Percentiles rank a stretch among this genome's conserved stretches.
These are phyloP conservation scores for Nycteola revayana DNA, from an alignment of 2,888 invertebrate species.

Conservation along the genomic window DNA sequence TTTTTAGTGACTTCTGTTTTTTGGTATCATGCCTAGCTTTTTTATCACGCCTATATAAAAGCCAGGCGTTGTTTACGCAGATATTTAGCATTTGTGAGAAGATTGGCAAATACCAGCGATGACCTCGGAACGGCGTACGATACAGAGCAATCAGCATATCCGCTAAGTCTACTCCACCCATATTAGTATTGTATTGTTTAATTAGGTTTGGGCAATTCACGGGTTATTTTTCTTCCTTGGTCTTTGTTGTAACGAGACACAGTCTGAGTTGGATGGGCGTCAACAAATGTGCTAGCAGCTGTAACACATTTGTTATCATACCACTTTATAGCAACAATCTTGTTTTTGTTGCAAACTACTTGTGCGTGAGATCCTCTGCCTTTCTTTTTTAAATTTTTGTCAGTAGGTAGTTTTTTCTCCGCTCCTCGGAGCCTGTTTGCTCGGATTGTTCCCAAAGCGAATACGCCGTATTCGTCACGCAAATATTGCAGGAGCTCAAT, in stretches of 20 bases:
- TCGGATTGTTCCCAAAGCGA: conserved; percentile 11
- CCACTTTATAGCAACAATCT: conserved; percentile 18
- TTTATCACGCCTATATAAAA: neutral
- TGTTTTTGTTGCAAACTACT: conserved; percentile 10
- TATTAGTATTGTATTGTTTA: conserved; percentile 4
- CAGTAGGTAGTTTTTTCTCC: neutral
- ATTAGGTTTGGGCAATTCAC: conserved; percentile 3
- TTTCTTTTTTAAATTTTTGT: conserved; percentile 5
- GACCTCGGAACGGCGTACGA: conserved; percentile 1
- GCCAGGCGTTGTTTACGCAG: conserved; percentile 7
- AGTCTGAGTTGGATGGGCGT: neutral
- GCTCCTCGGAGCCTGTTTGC: conserved; percentile 8
- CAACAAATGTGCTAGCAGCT: conserved; percentile 4
- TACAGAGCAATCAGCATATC: conserved; percentile 9
- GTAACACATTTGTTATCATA: conserved; percentile 14
- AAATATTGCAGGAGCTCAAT: conserved; percentile 10
- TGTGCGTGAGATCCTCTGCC: conserved; percentile 3
- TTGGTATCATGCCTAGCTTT: neutral
- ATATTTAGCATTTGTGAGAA: conserved; percentile 7
- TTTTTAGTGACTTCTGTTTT: conserved; percentile 2
- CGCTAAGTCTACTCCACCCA: conserved; percentile 15
- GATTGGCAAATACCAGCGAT: conserved; percentile 3
- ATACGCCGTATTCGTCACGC: conserved; percentile 10
- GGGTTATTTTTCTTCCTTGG: neutral
- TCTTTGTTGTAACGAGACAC: conserved; percentile 1